A percentile compares a stretch with the other conserved stretches of the same genome.
These are phyloP conservation scores for Zosterops pallidus DNA, from an alignment of 2,113 vertebrate genomes.

Conservation along the genomic window DNA sequence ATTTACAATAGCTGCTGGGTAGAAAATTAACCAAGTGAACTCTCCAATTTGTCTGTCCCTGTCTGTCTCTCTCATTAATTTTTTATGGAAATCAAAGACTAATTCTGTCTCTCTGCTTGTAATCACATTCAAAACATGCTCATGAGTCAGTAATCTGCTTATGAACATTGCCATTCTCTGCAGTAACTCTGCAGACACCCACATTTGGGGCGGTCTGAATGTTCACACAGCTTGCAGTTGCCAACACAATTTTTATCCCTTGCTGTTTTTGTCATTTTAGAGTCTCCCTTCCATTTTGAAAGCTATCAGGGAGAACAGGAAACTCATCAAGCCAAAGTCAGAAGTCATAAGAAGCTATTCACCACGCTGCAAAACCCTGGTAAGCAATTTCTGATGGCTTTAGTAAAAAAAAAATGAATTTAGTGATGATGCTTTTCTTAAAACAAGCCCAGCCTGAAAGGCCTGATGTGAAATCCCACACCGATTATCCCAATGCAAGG, in stretches of 20 bases:
- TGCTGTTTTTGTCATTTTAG: background rate
- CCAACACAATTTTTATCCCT: conserved; percentile 20
- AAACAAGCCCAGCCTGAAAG: conserved; percentile 45
- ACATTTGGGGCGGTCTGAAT: conserved; percentile 12
- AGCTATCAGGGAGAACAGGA: conserved; percentile 41
- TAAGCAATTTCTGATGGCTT: conserved; percentile 44
- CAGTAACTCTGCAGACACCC: background rate
- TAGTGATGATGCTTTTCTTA: background rate
- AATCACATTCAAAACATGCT: conserved; percentile 50
- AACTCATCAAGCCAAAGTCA: conserved; percentile 47
- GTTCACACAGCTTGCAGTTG: conserved; percentile 20
- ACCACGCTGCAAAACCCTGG: conserved; percentile 16
- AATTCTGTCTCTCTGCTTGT: conserved; percentile 30
- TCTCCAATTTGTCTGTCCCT: conserved; percentile 30
- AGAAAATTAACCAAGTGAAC: conserved; percentile 49
- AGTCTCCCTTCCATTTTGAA: conserved; percentile 33
- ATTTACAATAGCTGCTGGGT: conserved; percentile 35
- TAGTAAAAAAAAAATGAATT: background rate
- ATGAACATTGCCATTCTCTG: background rate
- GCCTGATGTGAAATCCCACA: conserved; percentile 11
- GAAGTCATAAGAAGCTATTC: conserved; percentile 37
- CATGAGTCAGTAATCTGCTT: conserved; percentile 48
- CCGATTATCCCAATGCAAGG: background rate
- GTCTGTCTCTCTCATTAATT: conserved; percentile 19
- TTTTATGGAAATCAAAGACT: conserved; percentile 50